phyloP scores from a whole-genome alignment of 2,888 invertebrate species.

The Volucella inflata region DNA sequence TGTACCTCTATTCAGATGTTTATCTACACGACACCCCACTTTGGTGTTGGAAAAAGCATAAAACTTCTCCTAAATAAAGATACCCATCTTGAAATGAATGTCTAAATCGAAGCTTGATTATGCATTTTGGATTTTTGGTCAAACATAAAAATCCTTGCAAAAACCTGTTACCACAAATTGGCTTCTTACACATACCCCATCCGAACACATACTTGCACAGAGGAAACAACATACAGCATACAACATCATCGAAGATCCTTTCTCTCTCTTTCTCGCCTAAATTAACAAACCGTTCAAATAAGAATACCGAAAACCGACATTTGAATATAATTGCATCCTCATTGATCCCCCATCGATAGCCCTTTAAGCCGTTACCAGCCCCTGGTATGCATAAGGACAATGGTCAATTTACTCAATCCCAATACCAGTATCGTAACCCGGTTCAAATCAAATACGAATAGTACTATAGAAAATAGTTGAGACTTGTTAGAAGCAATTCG shows the following conservation, averaged over 20 bases:
- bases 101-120: conserved; percentile 21
- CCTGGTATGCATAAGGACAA: conserved; percentile 58
- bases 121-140: conserved; percentile 26
- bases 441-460: conserved; percentile 32
- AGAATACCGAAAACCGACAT: conserved; percentile 39
- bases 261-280: conserved; percentile 18
- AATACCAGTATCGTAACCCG: too few species aligned
- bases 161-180: conserved; percentile 46
- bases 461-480: conserved; percentile 67
- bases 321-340: conserved; percentile 74
- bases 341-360: conserved; percentile 68
- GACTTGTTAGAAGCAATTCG: conserved; percentile 54
- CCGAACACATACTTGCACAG: not conserved
- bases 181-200: not conserved
- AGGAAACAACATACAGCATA: not conserved
- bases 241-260: not conserved
- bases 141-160: not conserved
- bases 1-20: too few species aligned
- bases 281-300: conserved; percentile 50
- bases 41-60: conserved; percentile 23
- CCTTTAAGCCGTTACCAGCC: conserved; percentile 46
- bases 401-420: conserved; percentile 49
- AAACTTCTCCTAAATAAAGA: not conserved
- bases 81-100: not conserved
- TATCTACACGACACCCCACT: not conserved